These are phyloP conservation scores for Petaurus breviceps DNA, from an alignment of 2,113 vertebrate species.

Conservation along the genomic window DNA sequence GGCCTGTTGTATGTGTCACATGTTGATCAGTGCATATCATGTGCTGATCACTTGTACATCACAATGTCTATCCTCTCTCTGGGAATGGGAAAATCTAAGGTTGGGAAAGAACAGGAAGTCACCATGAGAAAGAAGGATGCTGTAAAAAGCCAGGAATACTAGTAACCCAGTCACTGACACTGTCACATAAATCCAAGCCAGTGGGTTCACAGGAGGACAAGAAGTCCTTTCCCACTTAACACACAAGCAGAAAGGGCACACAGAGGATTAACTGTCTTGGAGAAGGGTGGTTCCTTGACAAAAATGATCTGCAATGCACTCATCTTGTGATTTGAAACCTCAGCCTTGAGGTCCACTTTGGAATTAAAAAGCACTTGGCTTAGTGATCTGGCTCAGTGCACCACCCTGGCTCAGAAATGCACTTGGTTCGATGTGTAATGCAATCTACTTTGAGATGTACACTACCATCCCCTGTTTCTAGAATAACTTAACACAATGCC, in stretches of 20 bases:
- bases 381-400: not conserved
- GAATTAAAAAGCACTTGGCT: not conserved
- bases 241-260: not conserved
- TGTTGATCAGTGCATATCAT: not conserved
- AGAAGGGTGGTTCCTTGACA: not conserved
- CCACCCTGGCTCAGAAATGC: not conserved
- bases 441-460: not conserved
- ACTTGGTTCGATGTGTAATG: not conserved
- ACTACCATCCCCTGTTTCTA: not conserved
- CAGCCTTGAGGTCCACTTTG: not conserved
- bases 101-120: not conserved
- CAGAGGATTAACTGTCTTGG: not conserved
- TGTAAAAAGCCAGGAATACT: not conserved
- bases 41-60: not conserved
- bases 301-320: not conserved
- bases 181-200: not conserved
- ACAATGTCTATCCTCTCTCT: not conserved
- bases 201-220: not conserved
- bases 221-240: not conserved
- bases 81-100: not conserved
- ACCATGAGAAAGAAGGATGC: not conserved
- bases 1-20: not conserved
- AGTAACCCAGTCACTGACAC: not conserved
- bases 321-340: no score
- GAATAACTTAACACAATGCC: fast-evolving